Base-by-base conservation (phyloP, 2,113 vertebrate species). In the Panthera leo region DNA sequence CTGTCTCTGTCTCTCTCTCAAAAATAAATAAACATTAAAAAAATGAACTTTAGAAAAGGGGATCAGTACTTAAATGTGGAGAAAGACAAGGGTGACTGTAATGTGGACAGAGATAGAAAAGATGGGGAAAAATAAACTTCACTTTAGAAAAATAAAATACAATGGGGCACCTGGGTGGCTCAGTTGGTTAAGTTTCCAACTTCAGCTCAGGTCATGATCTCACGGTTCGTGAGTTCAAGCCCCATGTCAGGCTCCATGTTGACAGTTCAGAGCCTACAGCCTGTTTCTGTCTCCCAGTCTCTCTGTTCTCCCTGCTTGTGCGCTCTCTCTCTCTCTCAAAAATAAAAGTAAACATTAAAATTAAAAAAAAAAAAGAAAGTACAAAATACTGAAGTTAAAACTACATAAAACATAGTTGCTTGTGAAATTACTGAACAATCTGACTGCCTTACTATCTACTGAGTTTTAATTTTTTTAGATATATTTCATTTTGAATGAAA, bases 61-160 rank as follows among this genome's bases (percentile, higher is more conserved):
- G 25, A 96, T 55, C 70, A 86, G 61, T 71, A 93, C 61, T 91
- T 89, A 71, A 90, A 27, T 90, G 36, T 25, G 86, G 34, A 95
- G 31, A 27, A 94, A 70, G 18, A 36, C 21, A 42, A 93, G 34
- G 27, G 29, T 71, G 58, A 91, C 7, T 78, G 6, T 53, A 91
- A 91, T 70, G 55, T 91, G 42, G 67, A 79, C 25, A 61, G 53
- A 93, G 34, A 67, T 4, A 71, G 84, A 90, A 91, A 94, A 92
- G 11, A 90, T 76, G 12, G 7, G 73, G 21, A 61, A 61, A 61
- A 61, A 61, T 23, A 61, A 61, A 61, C 21, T 61, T 23, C 19
- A 83, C 55, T 78, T 93, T 12, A 95, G 53, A 91, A 93, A 97
- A 96, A 85, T 58, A 97, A 96, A 67, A 58, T 36, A 84, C 19